These are phyloP conservation scores for Diploptera punctata DNA, from an alignment of 2,888 invertebrate species.

Conservation along the genomic window DNA sequence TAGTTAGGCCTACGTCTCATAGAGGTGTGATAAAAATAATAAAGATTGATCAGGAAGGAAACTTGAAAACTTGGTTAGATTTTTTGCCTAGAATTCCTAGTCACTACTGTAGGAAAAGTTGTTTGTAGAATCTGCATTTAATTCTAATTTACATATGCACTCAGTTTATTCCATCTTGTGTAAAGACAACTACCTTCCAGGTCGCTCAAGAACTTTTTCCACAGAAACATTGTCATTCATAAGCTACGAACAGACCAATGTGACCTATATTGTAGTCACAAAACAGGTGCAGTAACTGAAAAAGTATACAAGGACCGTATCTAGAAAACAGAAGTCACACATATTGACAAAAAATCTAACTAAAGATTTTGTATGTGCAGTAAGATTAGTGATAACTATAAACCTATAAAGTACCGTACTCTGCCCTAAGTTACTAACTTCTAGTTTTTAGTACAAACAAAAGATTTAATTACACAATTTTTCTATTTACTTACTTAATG, in stretches of 20 bases:
- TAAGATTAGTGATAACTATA: slow-evolving; percentile 2
- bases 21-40: too few species aligned
- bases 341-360: slow-evolving; percentile 27
- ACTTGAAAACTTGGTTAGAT: too few species aligned
- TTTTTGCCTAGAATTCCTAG: too few species aligned
- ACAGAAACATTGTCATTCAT: neutral
- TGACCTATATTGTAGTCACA: slow-evolving; percentile 30
- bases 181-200: too few species aligned
- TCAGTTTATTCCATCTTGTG: too few species aligned
- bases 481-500: slow-evolving; percentile 7
- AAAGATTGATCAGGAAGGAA: too few species aligned
- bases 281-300: slow-evolving; percentile 26
- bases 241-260: slow-evolving; percentile 38
- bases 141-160: too few species aligned
- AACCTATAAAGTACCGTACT: neutral
- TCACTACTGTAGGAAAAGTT: too few species aligned
- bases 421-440: neutral
- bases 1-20: too few species aligned
- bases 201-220: too few species aligned
- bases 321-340: neutral
- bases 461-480: slow-evolving; percentile 8
- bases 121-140: too few species aligned
- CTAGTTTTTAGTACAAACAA: slow-evolving; percentile 2
- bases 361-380: slow-evolving; percentile 28
- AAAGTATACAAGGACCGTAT: slow-evolving; percentile 1